A percentile compares a stretch with the other conserved stretches of the same genome.
These are phyloP conservation scores for Lasioglossum lativentre DNA, from an alignment of 2,888 invertebrate genomes.

Conservation along the genomic window DNA sequence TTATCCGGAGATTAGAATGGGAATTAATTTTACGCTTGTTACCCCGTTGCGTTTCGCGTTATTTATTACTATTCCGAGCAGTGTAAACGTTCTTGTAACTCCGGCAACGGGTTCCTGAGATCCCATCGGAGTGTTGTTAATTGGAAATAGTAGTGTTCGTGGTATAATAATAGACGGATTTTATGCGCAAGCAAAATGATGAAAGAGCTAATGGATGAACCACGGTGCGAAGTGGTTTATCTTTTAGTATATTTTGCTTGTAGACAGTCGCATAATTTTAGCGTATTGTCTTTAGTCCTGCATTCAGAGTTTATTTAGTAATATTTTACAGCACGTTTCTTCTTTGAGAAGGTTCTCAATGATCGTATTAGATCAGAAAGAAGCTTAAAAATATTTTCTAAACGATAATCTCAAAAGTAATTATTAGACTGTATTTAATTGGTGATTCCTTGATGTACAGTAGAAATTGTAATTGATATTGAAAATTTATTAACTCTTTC, in stretches of 20 bases:
- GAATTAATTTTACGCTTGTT: slow-evolving; percentile 1
- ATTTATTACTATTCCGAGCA: neutral
- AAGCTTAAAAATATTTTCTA: neutral
- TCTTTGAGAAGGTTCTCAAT: neutral
- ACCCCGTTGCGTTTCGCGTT: neutral
- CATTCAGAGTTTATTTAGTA: neutral
- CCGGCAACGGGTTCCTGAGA: neutral
- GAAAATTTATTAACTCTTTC: neutral
- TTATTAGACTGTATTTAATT: neutral
- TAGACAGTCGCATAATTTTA: too few species aligned
- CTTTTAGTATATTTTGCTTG: neutral
- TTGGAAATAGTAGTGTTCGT: neutral
- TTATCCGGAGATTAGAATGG: neutral
- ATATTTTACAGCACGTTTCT: neutral
- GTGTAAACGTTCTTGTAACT: neutral
- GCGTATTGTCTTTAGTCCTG: neutral
- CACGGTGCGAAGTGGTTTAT: neutral
- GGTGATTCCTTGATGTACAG: neutral
- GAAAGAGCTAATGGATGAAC: neutral
- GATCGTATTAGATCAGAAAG: too few species aligned
- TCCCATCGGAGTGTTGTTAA: neutral
- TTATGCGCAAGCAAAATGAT: neutral
- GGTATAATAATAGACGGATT: neutral
- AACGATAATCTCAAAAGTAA: too few species aligned
- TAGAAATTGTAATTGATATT: neutral